These are phyloP conservation scores for Anarhynchus alexandrinus DNA, from an alignment of 2,113 vertebrate genomes.

Conservation along the genomic window DNA sequence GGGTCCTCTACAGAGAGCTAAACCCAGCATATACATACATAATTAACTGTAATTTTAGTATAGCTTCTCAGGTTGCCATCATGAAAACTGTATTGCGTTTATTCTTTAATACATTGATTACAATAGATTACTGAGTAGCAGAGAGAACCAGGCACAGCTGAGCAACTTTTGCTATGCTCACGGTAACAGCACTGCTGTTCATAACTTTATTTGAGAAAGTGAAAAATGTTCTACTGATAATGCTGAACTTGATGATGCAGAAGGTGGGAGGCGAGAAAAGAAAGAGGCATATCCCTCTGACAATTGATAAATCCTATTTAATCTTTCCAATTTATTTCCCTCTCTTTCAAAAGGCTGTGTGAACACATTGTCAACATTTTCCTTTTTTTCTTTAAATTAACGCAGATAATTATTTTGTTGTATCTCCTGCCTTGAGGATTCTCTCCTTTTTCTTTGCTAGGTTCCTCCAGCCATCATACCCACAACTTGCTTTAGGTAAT, in stretches of 20 bases:
- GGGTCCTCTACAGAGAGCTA: background rate
- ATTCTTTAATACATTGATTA: background rate
- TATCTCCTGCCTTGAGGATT: background rate
- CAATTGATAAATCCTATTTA: background rate
- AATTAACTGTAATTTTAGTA: background rate
- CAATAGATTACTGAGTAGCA: background rate
- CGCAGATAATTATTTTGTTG: background rate
- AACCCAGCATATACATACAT: background rate
- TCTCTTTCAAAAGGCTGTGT: background rate
- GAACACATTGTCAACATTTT: background rate
- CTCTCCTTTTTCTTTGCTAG: background rate
- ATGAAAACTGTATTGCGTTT: background rate
- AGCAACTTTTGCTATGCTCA: background rate
- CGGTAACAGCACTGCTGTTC: background rate
- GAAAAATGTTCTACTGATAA: background rate
- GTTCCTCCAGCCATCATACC: background rate
- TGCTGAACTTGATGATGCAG: background rate
- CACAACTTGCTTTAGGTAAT: background rate
- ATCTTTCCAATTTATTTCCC: background rate
- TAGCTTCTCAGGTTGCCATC: background rate
- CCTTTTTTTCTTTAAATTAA: background rate
- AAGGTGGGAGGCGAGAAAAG: background rate
- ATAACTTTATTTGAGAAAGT: background rate
- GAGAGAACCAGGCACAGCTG: background rate
- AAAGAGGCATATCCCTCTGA: background rate